Conservation (phyloP, 2,113 vertebrate genomes). For the Gavialis gangeticus region DNA sequence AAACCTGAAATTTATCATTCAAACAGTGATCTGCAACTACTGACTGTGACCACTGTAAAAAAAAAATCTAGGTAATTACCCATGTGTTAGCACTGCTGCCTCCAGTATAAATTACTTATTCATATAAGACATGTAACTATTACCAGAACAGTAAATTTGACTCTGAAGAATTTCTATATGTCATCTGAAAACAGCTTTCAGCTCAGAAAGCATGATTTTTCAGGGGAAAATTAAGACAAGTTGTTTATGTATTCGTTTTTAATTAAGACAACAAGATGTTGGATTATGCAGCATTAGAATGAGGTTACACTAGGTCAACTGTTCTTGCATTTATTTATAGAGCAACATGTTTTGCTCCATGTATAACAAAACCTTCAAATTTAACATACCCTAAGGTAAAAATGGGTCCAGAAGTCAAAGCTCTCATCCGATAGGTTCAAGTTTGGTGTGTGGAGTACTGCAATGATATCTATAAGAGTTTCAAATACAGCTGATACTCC, state of each 20-base stretch:
- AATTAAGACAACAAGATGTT: constrained; percentile 37
- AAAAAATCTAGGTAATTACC: neutral
- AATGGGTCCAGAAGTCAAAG: neutral
- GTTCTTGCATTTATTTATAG: constrained; percentile 7
- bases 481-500: neutral
- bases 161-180: neutral
- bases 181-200: neutral
- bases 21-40: neutral
- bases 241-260: constrained; percentile 24
- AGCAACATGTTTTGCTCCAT: neutral
- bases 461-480: neutral
- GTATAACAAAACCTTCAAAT: neutral
- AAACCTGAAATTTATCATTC: neutral
- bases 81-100: neutral
- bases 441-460: neutral
- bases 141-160: neutral
- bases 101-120: neutral
- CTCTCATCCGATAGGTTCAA: neutral
- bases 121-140: neutral
- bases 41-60: neutral
- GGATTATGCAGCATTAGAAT: constrained; percentile 53
- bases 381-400: neutral
- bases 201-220: neutral
- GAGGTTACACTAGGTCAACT: constrained; percentile 32
- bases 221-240: neutral